Evolutionary conservation across 2,113 vertebrate genomes (phyloP).

Genomic region (Trochalopteron elliotii): DNA sequence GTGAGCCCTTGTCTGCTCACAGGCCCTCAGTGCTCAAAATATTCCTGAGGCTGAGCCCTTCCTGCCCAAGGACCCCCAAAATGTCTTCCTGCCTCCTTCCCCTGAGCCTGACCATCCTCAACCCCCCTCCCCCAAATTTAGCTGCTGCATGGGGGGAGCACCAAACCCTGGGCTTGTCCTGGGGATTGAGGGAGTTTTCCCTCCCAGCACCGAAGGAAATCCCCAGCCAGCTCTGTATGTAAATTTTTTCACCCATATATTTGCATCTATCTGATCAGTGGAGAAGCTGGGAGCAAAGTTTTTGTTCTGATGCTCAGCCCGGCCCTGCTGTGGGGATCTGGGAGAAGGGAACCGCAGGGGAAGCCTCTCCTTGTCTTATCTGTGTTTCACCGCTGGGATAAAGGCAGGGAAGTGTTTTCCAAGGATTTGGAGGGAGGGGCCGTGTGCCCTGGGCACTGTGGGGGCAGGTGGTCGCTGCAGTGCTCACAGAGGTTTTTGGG

Average conservation of each 20-base stretch:
- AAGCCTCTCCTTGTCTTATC: rapidly evolving
- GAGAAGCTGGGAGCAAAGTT: neutral
- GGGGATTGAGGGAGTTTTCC: neutral
- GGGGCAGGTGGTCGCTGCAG: neutral
- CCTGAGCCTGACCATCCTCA: neutral
- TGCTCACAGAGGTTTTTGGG: neutral
- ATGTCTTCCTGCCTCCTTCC: neutral
- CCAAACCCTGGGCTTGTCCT: neutral
- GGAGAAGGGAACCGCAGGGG: neutral
- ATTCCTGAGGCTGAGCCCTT: neutral
- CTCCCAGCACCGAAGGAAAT: rapidly evolving
- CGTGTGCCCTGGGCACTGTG: rapidly evolving
- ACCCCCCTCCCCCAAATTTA: rapidly evolving
- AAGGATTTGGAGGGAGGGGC: neutral
- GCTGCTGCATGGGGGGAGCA: neutral
- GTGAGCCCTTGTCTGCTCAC: neutral
- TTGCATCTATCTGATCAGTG: neutral
- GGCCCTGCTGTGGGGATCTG: rapidly evolving
- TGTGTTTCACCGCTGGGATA: rapidly evolving
- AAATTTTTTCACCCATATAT: neutral
- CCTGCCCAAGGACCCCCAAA: neutral
- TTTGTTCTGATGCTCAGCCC: neutral
- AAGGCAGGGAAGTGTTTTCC: neutral
- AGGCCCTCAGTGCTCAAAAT: neutral
- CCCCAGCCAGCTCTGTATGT: neutral